Evolutionary conservation across 2,797 vertebrate genomes (phyloP).

Genomic region (Passerculus sandwichensis): DNA sequence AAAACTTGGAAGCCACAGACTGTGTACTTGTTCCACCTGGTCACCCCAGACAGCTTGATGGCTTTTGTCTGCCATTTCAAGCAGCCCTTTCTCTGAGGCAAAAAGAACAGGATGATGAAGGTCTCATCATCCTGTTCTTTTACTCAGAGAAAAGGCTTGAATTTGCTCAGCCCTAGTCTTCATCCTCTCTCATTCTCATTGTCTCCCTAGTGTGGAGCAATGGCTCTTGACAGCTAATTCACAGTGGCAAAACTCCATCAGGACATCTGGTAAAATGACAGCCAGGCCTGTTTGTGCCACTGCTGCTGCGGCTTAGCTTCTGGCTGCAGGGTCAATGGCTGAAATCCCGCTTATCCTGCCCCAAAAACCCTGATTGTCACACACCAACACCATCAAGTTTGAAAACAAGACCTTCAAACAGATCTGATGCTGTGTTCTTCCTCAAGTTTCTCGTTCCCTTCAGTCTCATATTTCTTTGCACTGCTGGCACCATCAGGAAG

Average conservation of each 20-base stretch:
- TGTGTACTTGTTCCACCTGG: conserved; percentile 79
- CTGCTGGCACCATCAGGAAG: conserved; percentile 54
- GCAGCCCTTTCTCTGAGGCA: conserved; percentile 57
- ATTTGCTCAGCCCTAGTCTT: conserved; percentile 71
- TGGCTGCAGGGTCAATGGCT: conserved; percentile 63
- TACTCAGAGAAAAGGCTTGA: no score
- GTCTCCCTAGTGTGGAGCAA: conserved; percentile 74
- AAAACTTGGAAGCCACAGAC: conserved; percentile 80
- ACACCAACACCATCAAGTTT: conserved; percentile 51
- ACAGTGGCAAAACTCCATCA: conserved; percentile 70
- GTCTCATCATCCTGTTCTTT: fast-evolving
- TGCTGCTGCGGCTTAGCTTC: conserved; percentile 74
- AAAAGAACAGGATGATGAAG: neutral
- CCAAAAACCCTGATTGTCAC: conserved; percentile 54
- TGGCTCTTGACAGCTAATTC: conserved; percentile 76
- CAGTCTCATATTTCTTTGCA: conserved; percentile 76
- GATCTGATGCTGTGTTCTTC: conserved; percentile 71
- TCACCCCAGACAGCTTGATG: conserved; percentile 75
- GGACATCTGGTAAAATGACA: conserved; percentile 60
- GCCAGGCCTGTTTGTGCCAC: conserved; percentile 66
- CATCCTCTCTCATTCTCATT: conserved; percentile 75
- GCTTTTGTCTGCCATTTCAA: conserved; percentile 76
- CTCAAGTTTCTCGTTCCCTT: conserved; percentile 77
- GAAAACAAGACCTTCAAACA: neutral
- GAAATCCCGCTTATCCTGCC: conserved; percentile 50